phyloP scores from a whole-genome alignment of 2,888 invertebrate species.

The Zygogramma bicolorata region DNA sequence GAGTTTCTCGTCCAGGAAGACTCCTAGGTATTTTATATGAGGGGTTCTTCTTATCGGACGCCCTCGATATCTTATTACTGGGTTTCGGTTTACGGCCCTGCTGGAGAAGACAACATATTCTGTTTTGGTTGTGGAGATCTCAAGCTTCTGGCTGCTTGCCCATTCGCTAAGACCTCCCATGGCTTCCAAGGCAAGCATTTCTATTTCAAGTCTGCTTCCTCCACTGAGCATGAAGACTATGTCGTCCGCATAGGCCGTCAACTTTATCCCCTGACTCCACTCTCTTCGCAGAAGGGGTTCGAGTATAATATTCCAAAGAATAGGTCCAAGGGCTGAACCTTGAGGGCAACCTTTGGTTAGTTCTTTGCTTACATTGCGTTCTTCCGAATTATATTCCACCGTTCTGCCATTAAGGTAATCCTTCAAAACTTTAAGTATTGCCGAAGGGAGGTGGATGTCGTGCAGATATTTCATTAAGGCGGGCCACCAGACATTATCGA shows the following conservation, averaged over 20 bases:
- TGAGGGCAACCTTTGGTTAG: background rate
- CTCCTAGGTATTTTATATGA: background rate
- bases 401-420: background rate
- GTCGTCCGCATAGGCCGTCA: too few species aligned
- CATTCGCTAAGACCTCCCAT: background rate
- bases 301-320: background rate
- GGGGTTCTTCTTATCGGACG: background rate
- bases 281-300: background rate
- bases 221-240: background rate
- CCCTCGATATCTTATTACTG: background rate
- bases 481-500: too few species aligned
- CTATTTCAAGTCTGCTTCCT: background rate
- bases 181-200: background rate
- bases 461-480: background rate
- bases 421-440: too few species aligned
- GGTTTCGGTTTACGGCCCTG: too few species aligned
- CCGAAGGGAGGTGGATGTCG: too few species aligned
- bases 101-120: too few species aligned
- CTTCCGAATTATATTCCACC: background rate
- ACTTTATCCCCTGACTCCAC: too few species aligned
- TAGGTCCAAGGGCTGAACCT: too few species aligned
- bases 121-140: too few species aligned
- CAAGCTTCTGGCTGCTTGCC: background rate
- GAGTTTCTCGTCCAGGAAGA: background rate
- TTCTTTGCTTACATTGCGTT: background rate